Conservation (phyloP, 2,797 vertebrate genomes). For the Lateolabrax maculatus region DNA sequence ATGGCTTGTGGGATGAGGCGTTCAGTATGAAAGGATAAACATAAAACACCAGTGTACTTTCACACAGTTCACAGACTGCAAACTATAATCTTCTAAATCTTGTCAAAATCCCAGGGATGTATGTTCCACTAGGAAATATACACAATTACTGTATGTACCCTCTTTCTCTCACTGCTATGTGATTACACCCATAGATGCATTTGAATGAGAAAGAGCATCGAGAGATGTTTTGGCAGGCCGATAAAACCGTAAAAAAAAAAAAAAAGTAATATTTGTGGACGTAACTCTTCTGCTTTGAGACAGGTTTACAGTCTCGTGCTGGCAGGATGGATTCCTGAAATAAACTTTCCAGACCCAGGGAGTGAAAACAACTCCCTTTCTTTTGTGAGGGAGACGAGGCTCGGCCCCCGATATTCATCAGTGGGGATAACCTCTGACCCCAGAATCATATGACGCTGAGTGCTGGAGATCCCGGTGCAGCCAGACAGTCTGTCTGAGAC, state of each 20-base stretch:
- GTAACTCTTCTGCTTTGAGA: conserved; percentile 82
- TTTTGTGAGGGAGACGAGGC: conserved; percentile 80
- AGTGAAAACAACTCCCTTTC: conserved; percentile 85
- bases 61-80: conserved; percentile 67
- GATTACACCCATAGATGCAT: conserved; percentile 59
- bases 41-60: conserved; percentile 71
- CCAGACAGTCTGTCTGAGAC: conserved; percentile 90
- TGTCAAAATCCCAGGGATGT: conserved; percentile 68
- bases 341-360: conserved; percentile 86
- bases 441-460: conserved; percentile 88
- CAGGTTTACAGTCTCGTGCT: conserved; percentile 87
- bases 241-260: conserved; percentile 64
- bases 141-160: conserved; percentile 19
- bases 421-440: conserved; percentile 88
- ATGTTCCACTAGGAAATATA: conserved; percentile 62
- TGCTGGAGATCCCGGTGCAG: conserved; percentile 87
- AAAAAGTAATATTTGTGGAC: conserved; percentile 79
- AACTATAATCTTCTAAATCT: conserved; percentile 79
- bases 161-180: conserved; percentile 25
- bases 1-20: conserved; percentile 48
- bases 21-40: conserved; percentile 56
- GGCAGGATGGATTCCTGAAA: conserved; percentile 87
- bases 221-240: conserved; percentile 72
- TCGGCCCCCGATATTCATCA: conserved; percentile 87
- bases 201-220: conserved; percentile 63